A percentile compares a stretch with the other conserved stretches of the same genome.
Evolutionary conservation across 2,797 vertebrate species (phyloP).

Genomic region (Pseudocheirus occidentalis): DNA sequence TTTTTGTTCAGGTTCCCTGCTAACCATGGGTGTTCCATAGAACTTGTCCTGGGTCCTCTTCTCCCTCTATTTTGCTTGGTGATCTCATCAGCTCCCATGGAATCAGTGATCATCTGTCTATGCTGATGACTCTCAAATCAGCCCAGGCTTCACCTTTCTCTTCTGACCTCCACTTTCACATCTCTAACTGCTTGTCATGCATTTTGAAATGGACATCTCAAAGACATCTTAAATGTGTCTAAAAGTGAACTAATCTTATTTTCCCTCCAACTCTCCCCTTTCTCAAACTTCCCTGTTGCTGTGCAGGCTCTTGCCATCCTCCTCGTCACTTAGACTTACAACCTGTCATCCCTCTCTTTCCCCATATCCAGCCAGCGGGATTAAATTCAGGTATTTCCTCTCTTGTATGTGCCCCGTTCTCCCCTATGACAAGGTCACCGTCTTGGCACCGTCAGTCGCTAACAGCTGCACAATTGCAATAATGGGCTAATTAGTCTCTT

Average conservation of each 20-base stretch:
- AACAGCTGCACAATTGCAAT: background rate
- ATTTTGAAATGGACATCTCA: background rate
- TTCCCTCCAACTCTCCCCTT: background rate
- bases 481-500: background rate
- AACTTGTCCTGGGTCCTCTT: background rate
- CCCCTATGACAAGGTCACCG: background rate
- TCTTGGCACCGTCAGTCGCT: too few relatives aligned
- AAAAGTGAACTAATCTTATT: background rate
- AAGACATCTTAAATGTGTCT: background rate
- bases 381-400: background rate
- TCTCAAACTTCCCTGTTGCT: background rate
- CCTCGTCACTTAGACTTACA: background rate
- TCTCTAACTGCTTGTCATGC: background rate
- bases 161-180: background rate
- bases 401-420: background rate
- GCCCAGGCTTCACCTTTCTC: background rate
- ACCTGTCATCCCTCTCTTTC: background rate
- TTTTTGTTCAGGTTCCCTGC: background rate
- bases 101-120: background rate
- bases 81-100: too few relatives aligned
- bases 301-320: background rate
- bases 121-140: background rate
- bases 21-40: too few relatives aligned
- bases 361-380: background rate
- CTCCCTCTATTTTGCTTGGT: background rate